Evolutionary conservation across 2,113 vertebrate genomes (phyloP).

Genomic region (Platysteira castanea): DNA sequence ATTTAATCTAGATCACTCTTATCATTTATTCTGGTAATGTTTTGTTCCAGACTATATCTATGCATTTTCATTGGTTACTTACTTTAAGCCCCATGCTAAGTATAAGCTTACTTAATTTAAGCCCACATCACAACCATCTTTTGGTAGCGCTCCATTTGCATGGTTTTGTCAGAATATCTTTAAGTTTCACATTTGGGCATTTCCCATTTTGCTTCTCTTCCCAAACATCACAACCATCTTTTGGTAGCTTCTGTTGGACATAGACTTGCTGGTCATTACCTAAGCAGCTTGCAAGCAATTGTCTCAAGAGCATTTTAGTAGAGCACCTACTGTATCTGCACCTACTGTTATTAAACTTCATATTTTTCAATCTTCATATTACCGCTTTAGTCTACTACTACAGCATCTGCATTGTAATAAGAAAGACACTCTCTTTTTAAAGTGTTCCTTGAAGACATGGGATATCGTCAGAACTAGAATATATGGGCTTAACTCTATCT

Average conservation of each 20-base stretch:
- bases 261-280: neutral
- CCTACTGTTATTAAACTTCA: neutral
- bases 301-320: neutral
- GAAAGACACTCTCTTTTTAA: neutral
- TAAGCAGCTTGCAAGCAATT: neutral
- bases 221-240: neutral
- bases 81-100: neutral
- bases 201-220: neutral
- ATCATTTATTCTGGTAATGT: neutral
- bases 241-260: neutral
- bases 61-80: neutral
- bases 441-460: neutral
- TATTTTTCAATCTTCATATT: neutral
- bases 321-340: neutral
- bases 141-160: no score
- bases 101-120: no score
- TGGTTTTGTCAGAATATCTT: neutral
- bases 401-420: neutral
- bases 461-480: neutral
- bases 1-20: neutral
- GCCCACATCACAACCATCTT: no score
- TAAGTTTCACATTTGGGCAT: neutral
- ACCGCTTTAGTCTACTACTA: neutral
- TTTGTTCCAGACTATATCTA: neutral
- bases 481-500: neutral